A percentile compares a stretch with the other conserved stretches of the same genome.
Conservation (phyloP, 1,140 invertebrate species). For the Brachystomella parvula region DNA sequence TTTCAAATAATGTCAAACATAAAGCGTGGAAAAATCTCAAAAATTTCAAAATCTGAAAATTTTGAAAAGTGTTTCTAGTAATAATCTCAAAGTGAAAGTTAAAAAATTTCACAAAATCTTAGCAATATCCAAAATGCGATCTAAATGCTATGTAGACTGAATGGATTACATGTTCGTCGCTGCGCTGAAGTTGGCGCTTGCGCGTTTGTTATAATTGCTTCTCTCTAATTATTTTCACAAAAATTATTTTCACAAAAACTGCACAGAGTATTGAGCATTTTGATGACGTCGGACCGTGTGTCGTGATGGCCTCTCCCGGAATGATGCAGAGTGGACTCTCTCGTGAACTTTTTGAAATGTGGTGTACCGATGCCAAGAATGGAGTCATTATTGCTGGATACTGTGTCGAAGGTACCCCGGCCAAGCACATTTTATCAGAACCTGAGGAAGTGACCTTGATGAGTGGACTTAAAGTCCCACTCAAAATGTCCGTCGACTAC, state of each 20-base stretch:
- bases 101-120: too few species aligned
- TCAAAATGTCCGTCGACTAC: slow-evolving; percentile 98
- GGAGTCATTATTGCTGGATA: slow-evolving; percentile 98
- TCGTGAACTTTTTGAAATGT: slow-evolving; percentile 93
- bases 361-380: slow-evolving; percentile 97
- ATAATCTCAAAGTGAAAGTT: too few species aligned
- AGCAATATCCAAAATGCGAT: too few species aligned
- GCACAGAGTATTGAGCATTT: slow-evolving; percentile 93
- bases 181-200: too few species aligned
- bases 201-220: slow-evolving; percentile 5
- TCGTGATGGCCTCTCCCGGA: slow-evolving; percentile 97
- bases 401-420: slow-evolving; percentile 96
- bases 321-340: slow-evolving; percentile 99
- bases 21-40: too few species aligned
- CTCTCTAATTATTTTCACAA: not conserved
- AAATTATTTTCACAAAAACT: slow-evolving; percentile 9
- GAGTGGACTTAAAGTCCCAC: slow-evolving; percentile 86
- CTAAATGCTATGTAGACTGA: too few species aligned
- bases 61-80: too few species aligned
- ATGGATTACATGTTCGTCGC: too few species aligned
- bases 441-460: slow-evolving; percentile 95
- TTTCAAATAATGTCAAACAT: too few species aligned
- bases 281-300: slow-evolving; percentile 97
- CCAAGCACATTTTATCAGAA: slow-evolving; percentile 94
- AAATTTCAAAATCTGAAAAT: too few species aligned